These are phyloP conservation scores for Epizoanthus scotinus DNA, from an alignment of 92 coral and sea anemone genomes.

Conservation along the genomic window DNA sequence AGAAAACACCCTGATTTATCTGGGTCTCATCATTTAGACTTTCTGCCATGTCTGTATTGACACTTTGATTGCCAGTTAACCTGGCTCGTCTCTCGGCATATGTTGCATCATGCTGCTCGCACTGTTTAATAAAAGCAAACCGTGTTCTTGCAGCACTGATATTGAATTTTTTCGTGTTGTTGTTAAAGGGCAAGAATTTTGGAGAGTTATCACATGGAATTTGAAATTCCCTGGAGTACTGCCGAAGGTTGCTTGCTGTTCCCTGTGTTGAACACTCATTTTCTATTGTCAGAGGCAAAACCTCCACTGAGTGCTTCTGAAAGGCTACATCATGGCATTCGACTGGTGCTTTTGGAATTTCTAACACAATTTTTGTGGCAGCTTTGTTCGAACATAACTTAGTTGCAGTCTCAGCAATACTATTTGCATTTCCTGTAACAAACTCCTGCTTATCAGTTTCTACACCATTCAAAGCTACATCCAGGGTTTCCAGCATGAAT, in stretches of 20 bases:
- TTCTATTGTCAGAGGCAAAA: conserved; percentile 32
- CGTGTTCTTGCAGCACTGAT: conserved; percentile 21
- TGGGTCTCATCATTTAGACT: background rate
- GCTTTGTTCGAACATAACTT: too few species aligned
- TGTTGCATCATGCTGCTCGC: conserved; percentile 16
- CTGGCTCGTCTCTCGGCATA: conserved; percentile 8
- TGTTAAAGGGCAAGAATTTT: conserved; percentile 13
- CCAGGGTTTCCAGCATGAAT: conserved; percentile 7
- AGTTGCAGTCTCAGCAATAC: background rate
- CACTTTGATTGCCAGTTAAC: conserved; percentile 14
- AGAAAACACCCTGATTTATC: background rate
- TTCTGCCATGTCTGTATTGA: conserved; percentile 10
- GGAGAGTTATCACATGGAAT: conserved; percentile 19
- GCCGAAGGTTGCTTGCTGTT: conserved; percentile 26
- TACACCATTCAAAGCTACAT: background rate
- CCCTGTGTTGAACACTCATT: conserved; percentile 25
- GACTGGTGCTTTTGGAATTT: conserved; percentile 4
- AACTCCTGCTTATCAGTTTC: background rate
- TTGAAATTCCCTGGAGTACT: conserved; percentile 28
- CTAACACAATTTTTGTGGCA: background rate
- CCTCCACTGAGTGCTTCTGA: conserved; percentile 3
- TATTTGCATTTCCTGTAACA: background rate
- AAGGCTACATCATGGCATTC: background rate
- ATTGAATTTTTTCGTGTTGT: conserved; percentile 26
- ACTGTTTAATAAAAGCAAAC: conserved; percentile 2